Base-by-base conservation (phyloP, 1,140 invertebrate species). In the Cepaea nemoralis region DNA sequence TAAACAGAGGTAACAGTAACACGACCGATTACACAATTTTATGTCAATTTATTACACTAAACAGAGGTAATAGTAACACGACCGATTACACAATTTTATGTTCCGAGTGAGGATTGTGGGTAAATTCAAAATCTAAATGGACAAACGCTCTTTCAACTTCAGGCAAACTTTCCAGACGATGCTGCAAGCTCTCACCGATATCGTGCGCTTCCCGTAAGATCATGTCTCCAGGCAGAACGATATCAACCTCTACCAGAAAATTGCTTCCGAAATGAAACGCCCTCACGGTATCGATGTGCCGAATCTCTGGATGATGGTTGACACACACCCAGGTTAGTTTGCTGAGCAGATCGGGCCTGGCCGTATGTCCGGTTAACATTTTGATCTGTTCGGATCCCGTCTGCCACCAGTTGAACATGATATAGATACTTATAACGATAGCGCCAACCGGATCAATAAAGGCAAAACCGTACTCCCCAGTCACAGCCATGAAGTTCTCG, bases 71-170 rank as follows among this genome's bases (percentile, higher is more conserved):
- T n/a, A n/a, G n/a, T n/a, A n/a, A n/a, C n/a, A n/a, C n/a, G 19
- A 3, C 50, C 19, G 22, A 27, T 86, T 84, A 90, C 10, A 87
- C 85, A 19, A 86, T 75, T 84, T 90, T 91, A 76, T 91, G 90
- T 80, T 91, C 90, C 19, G 77, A 81, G 27, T 82, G 79, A 0
- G 90, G 90, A 66, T 87, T 74, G 50, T 91, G 90, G 0, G 87
- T 85, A 48, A 83, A 85, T 81, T 93, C 91, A 83, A 92, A 93
- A 85, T 93, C 92, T 10, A 92, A 82, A 81, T 93, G 92, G 6
- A 93, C 92, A 85, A 93, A 93, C 1, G 92, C 91, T 80, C 92
- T 83, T 81, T 93, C 92, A 19, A 93, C 92, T 70, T 91, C 88
- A 19, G 88, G 85, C 40, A 93, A 82, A 48, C 84, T 74, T 85